Evolutionary conservation across 2,797 vertebrate species (phyloP), one percentile per base, ranked within the genome.

Genomic region (Pelobates cultripes): DNA sequence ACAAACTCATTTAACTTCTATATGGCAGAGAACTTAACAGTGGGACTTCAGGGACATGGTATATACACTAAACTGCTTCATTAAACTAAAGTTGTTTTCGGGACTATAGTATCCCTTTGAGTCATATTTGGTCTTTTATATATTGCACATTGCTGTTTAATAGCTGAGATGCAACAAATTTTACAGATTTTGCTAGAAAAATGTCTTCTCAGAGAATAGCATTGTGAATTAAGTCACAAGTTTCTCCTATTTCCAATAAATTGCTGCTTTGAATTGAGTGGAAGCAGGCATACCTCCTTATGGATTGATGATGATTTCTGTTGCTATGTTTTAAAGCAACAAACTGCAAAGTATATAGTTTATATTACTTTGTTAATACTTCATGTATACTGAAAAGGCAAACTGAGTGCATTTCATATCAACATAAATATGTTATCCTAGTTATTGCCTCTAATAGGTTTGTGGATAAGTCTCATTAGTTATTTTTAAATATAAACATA

Each of bases 341-440:
- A 57, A 51, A 41, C 53, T 44, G 4, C 15, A 69, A 44, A 17
- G 71, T 60, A 61, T 74, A 80, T 75, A 8, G 69, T 80, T 75
- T 69, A 70, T 70, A 81, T 64, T 17, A 64, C 55, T 42, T 64
- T 67, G 9, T 77, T 66, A 82, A 73, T 61, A 67, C 55, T 57
- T 14, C 47, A 51, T 2, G 10, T 51, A 51, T 51, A 51, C 47
- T 51, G 3, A 51, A 51, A 51, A 51, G 47, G 47, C 47, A 6
- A 51, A 6, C 5, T 51, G 5, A 6, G 47, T 53, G 43, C 70
- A 42, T 4, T 42, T 51, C 10, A 51, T 51, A 51, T 51, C 47
- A 51, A 51, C 47, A 51, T 6, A 51, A 51, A 2, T 51, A 51
- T 10, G 10, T 51, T 51, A 51, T 51, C 47, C 10, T 51, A 5